Base-by-base conservation (phyloP, 1,140 invertebrate species). In the Thalassaphorura encarpata region DNA sequence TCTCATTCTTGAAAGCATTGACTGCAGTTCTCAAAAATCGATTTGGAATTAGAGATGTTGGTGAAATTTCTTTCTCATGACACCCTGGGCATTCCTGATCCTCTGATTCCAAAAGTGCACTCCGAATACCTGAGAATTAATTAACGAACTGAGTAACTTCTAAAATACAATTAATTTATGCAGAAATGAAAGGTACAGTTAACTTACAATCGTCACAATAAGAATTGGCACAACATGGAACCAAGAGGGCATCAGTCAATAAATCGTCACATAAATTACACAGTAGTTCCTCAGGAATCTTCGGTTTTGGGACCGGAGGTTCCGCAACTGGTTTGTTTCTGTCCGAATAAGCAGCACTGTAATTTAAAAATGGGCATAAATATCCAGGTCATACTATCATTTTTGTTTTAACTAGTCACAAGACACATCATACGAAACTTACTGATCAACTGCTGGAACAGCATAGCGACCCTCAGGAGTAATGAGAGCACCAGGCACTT, bases 181-280 rank as follows among this genome's bases (percentile, higher is more conserved):
- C 26, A 46, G 45, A 23, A 21, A 21, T 23, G 18, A n/a, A n/a
- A n/a, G n/a, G n/a, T 46, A 46, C 26, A 27, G 26, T 19, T 45
- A 15, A 73, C 83, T 80, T 80, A 89, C 94, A 98, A 74, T 97
- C 93, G 76, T 97, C 94, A 75, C 95, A 99, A 74, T 94, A 97
- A 24, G 91, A 95, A 71, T 91, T 91, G 18, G 91, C 93, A 73
- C 94, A 99, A 69, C 95, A 98, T 1, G 90, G 89, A 70, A 94
- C 93, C 78, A 97, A 85, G 15, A 97, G 91, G 51, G 94, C 93
- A 76, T 98, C 94, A 0, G 83, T 84, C 50, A 97, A 77, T n/a
- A 97, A 72, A 72, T 96, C 89, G 49, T 89, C 82, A 72, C 95
- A 98, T 33, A 97, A 80, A 36, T 80, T 84, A 72, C 95, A 98